Conservation (phyloP, 2,113 vertebrate species). For the Hystrix cristata region DNA sequence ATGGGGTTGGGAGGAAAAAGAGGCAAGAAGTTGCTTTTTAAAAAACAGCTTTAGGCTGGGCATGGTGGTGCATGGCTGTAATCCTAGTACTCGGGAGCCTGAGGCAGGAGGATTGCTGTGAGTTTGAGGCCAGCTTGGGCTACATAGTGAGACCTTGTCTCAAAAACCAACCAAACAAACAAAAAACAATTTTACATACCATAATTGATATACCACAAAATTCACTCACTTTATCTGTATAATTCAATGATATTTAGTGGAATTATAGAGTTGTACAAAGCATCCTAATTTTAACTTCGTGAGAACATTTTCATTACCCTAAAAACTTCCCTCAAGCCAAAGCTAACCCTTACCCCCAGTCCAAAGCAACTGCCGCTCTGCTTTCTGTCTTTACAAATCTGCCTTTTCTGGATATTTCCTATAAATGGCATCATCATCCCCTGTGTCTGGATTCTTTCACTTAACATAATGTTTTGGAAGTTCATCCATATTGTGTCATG, state of each 20-base stretch:
- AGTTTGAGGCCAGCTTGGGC: too few species aligned
- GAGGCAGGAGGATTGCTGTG: too few species aligned
- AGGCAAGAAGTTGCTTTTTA: not conserved
- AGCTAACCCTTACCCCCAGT: not conserved
- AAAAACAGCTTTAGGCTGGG: too few species aligned
- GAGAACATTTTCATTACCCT: not conserved
- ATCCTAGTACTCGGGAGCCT: too few species aligned
- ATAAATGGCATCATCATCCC: not conserved
- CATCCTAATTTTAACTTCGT: not conserved
- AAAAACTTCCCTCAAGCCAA: not conserved
- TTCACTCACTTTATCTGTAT: not conserved
- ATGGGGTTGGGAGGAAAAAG: not conserved
- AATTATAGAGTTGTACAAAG: not conserved
- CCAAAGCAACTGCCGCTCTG: not conserved
- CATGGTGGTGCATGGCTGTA: too few species aligned
- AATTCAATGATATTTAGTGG: not conserved
- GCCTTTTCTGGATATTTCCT: conserved; percentile 37
- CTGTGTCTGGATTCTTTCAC: conserved; percentile 5
- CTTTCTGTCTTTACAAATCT: conserved; percentile 15
- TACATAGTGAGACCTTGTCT: too few species aligned
- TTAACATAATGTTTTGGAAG: not conserved
- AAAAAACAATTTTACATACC: not conserved
- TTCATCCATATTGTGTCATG: not conserved
- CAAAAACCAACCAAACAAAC: too few species aligned
- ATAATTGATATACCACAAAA: not conserved